Evolutionary conservation across 37 sponge, comb jelly and placozoan genomes (phyloP).

Genomic region (Spongilla lacustris): DNA sequence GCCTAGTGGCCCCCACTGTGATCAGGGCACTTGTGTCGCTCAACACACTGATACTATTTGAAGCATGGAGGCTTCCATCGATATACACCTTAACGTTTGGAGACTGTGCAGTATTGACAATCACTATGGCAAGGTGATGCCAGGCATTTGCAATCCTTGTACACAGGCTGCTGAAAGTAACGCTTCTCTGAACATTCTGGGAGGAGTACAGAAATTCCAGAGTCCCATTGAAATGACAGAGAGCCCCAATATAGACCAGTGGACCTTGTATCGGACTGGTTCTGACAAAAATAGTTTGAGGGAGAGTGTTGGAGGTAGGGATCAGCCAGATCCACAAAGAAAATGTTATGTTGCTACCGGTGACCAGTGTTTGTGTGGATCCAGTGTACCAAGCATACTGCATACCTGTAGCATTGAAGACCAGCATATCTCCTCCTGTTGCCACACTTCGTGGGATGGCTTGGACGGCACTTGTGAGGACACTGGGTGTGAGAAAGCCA

Average conservation of each 20-base stretch:
- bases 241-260: constrained; percentile 19
- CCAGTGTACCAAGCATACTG: constrained; percentile 30
- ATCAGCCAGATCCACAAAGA: constrained; percentile 64
- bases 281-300: constrained; percentile 61
- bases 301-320: neutral
- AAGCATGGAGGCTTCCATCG: constrained; percentile 40
- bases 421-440: constrained; percentile 11
- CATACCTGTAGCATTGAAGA: constrained; percentile 19
- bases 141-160: constrained; percentile 38
- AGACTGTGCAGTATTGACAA: constrained; percentile 7
- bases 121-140: constrained; percentile 73
- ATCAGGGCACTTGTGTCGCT: constrained; percentile 17
- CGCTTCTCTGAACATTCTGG: neutral
- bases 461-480: neutral
- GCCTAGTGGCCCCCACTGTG: neutral
- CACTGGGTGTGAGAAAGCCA: neutral
- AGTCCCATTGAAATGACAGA: constrained; percentile 24
- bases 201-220: constrained; percentile 44
- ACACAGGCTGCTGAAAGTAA: constrained; percentile 38
- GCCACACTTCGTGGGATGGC: neutral
- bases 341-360: constrained; percentile 31
- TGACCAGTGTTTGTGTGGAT: neutral
- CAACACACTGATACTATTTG: constrained; percentile 1
- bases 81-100: constrained; percentile 39
- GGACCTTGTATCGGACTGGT: neutral